Base-by-base conservation (phyloP, 2,113 vertebrate species). In the Hemichromis elongatus region DNA sequence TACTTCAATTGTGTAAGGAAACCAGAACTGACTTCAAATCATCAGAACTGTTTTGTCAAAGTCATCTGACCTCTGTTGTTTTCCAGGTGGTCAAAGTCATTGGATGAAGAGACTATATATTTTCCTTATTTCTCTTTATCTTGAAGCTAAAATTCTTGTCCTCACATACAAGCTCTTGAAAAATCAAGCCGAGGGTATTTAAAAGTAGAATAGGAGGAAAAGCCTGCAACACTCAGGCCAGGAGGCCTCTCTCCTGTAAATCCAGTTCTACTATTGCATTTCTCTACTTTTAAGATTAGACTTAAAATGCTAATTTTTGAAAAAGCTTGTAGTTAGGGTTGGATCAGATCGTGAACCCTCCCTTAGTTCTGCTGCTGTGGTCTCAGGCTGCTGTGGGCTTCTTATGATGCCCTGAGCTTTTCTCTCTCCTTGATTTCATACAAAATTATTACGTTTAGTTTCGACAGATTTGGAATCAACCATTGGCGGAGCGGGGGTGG, bases 1-100 rank as follows among this genome's bases (percentile, higher is more conserved):
- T 33, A 59, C 61, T 37, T 66, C 61, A 66, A 0, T 40, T 19
- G 13, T 16, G 0, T 13, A 16, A 42, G 63, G 0, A 42, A 9
- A 68, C 21, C 63, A 68, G 63, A 40, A 37, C 33, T 66, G 19
- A 40, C 33, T 21, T 66, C 61, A 66, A 21, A 40, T 68, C 1
- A 40, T 66, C 61, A 66, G 35, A 70, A 70, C 37, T 26, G 21
- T 70, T 45, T 45, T 16, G 7, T 26, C 13, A 70, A 2, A 40
- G 33, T 63, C 59, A 63, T 37, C 9, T 70, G 2, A 70, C 7
- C 21, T 45, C 63, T 26, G 21, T 42, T 45, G 37, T 70, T 70
- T 70, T 70, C 37, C 1, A 70, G 37, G 21, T 6, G n/a, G 4
- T 66, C 12, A 66, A 66, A 37, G 63, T 68, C 63, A 68, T 5